phyloP scores from a whole-genome alignment of 2,888 invertebrate genomes.

The Cheilosia variabilis region DNA sequence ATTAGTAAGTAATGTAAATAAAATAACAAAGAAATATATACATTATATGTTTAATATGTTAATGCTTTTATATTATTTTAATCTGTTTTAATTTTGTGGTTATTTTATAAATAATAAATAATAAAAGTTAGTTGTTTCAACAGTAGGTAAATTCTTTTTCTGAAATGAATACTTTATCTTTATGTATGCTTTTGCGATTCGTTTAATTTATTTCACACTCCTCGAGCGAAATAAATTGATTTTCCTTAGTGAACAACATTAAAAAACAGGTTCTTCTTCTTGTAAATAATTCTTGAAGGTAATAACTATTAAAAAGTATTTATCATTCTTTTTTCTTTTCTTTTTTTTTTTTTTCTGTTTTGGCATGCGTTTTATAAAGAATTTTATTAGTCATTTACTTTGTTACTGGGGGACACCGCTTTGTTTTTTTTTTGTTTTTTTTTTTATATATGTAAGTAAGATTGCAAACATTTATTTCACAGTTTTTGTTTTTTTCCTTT shows the following conservation, averaged over 20 bases:
- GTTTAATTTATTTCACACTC: constrained; percentile 30
- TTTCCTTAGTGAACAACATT: constrained; percentile 21
- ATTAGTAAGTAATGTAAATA: constrained; percentile 55
- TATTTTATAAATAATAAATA: constrained; percentile 57
- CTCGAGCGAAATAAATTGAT: constrained; percentile 18
- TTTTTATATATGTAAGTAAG: constrained; percentile 30
- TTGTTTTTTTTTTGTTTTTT: not conserved
- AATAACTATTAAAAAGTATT: constrained; percentile 44
- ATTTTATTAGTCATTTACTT: constrained; percentile 15
- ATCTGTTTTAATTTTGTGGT: constrained; percentile 24
- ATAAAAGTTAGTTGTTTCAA: constrained; percentile 36
- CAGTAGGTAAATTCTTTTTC: constrained; percentile 17
- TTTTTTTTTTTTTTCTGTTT: constrained; percentile 31
- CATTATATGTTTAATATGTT: constrained; percentile 40
- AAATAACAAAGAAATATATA: constrained; percentile 66
- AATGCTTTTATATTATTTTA: constrained; percentile 15
- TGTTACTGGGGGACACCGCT: constrained; percentile 41
- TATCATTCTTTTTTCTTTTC: not conserved
- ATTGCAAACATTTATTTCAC: constrained; percentile 53
- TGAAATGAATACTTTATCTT: constrained; percentile 25
- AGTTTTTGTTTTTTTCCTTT: constrained; percentile 6
- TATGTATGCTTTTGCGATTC: constrained; percentile 27
- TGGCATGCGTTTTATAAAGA: constrained; percentile 38
- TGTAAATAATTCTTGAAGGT: constrained; percentile 41
- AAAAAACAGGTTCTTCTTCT: constrained; percentile 30